Evolutionary conservation across 2,113 vertebrate species (phyloP), one percentile per base, ranked within the genome.

Genomic region (Jaculus jaculus): DNA sequence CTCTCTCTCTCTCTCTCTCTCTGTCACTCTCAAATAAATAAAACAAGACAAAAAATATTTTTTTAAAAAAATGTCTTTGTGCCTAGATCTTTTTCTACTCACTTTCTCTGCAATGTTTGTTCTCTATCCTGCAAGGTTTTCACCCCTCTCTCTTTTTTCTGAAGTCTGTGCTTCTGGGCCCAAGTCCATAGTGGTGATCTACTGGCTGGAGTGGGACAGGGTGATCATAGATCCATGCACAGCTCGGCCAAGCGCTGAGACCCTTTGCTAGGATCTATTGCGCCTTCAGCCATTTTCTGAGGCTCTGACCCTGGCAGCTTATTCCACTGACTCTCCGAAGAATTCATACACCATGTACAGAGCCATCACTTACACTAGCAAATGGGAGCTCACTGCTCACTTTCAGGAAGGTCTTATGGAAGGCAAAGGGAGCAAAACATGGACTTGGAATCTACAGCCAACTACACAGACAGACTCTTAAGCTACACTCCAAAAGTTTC

Each of bases 51-150:
- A 51, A 12, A 51, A 12, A 51, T 7, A 51, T 51, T 12, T 96
- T 96, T 63, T 84, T 15, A n/a, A n/a, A 95, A 88, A 96, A 96
- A 68, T 84, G 16, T 97, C 96, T 96, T 83, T 80, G 73, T 77
- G 20, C 63, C 95, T 94, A 58, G 95, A 94, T 95, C 85, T 92
- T 97, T 34, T 30, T 90, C 90, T 73, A 47, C 78, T 65, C 84
- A 87, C n/a, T 69, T 37, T 80, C 65, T 61, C 51, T 58, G 58
- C 58, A 60, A 26, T 74, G 69, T 91, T 87, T 84, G 39, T 63
- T 94, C 60, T 94, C 73, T 73, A 10, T 32, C n/a, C 24, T 84
- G 32, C 24, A 10, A 10, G 20, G 20, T 58, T 24, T 60, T 54
- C 6, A 10, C 54, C n/a, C 39, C 24, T 47, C 79, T 28, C 72